phyloP scores from a whole-genome alignment of 2,797 vertebrate species.

The Amblyraja radiata region DNA sequence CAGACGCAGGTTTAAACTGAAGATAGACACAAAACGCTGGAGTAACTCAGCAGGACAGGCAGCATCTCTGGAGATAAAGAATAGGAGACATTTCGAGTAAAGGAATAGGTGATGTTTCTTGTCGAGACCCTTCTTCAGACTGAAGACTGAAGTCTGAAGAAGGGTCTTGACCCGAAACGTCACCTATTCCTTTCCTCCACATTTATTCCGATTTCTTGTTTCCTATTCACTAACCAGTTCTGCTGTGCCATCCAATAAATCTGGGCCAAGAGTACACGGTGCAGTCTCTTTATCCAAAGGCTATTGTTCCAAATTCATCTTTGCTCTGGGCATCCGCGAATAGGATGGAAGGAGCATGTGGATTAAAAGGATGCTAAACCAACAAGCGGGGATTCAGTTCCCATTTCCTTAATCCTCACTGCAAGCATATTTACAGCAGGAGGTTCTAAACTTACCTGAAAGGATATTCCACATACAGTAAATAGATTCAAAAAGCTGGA shows the following conservation, averaged over 20 bases:
- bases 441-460: neutral
- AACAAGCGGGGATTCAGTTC: neutral
- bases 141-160: no score
- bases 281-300: neutral
- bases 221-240: neutral
- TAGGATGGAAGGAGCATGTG: neutral
- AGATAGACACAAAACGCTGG: no score
- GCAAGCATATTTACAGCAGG: neutral
- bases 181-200: no score
- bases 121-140: no score
- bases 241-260: neutral
- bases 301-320: neutral
- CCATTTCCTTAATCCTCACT: neutral
- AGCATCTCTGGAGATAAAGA: no score
- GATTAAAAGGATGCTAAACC: neutral
- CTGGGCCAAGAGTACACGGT: neutral
- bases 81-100: no score
- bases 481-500: no score
- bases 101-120: no score
- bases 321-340: neutral
- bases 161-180: no score
- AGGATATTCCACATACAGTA: neutral
- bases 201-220: no score
- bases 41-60: no score
- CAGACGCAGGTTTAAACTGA: no score